Base-by-base conservation (phyloP, 2,113 vertebrate genomes). In the Syrrhaptes paradoxus region DNA sequence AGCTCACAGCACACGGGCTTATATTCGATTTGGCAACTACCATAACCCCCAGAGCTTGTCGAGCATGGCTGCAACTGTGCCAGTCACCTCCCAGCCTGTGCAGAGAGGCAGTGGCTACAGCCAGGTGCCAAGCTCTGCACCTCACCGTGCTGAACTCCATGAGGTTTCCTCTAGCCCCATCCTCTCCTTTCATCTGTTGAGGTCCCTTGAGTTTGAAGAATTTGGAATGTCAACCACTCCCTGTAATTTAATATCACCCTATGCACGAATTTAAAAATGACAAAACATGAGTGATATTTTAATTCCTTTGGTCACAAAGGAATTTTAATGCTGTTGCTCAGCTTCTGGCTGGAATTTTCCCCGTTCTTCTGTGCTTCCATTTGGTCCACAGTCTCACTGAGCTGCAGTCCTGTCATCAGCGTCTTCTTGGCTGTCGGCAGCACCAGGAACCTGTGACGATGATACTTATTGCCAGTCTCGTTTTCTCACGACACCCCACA, bases 91-190 rank as follows among this genome's bases (percentile, higher is more conserved):
- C 45, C 38, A 75, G 62, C 24, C 48, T 31, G 11, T 7, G 9
- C 43, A 34, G 48, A 81, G 38, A 68, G 0, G 5, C 2, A 1
- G 28, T 46, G 36, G 36, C 59, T 81, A 51, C 84, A 87, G 80
- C n/a, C 65, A 38, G 65, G 7, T 58, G n/a, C 49, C 19, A 22
- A 55, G 59, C 38, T 58, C 77, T 71, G 28, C 59, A 49, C 13
- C 25, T 66, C 2, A 0, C 28, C 3, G 0, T 13, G 7, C 2
- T 48, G 31, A 90, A 12, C 28, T 70, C 63, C 5, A 0, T 15
- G 19, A 76, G 41, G 19, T 57, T 91, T 68, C 45, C 70, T 34
- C 46, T 29, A 34, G 49, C 46, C 17, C 19, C 22, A 6, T 38
- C 25, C 28, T 77, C 71, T 73, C 25, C 28, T 77, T 67, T 73